A percentile compares a stretch with the other conserved stretches of the same genome.
Conservation (phyloP, 2,888 invertebrate genomes). For the Sinodicranocentrus sp. region DNA sequence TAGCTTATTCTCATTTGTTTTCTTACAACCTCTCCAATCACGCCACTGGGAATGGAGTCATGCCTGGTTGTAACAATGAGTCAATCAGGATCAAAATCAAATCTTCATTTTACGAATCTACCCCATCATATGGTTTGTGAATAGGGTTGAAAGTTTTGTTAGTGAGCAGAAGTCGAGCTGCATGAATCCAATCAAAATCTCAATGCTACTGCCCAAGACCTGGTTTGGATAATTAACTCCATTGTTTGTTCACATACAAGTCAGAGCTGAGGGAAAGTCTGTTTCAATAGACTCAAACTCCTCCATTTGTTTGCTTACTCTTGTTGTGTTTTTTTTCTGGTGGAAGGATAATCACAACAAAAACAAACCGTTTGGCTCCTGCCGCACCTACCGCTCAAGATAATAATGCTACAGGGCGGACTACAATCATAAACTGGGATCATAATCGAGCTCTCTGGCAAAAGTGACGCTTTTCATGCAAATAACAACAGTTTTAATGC, state of each 20-base stretch:
- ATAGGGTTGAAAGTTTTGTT: too few species aligned
- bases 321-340: too few species aligned
- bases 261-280: slow-evolving; percentile 26
- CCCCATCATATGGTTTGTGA: too few species aligned
- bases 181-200: slow-evolving; percentile 60
- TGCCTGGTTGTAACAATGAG: slow-evolving; percentile 48
- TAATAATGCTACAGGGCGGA: slow-evolving; percentile 21
- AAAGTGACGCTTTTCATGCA: slow-evolving; percentile 45
- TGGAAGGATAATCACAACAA: too few species aligned
- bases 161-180: slow-evolving; percentile 23
- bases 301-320: background rate
- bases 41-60: background rate
- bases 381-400: slow-evolving; percentile 41
- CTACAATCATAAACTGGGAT: slow-evolving; percentile 26
- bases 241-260: slow-evolving; percentile 51
- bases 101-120: background rate
- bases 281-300: slow-evolving; percentile 16
- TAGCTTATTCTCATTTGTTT: slow-evolving; percentile 6
- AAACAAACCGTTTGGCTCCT: slow-evolving; percentile 51
- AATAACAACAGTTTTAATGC: slow-evolving; percentile 36
- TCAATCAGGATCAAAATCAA: slow-evolving; percentile 57
- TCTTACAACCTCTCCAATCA: background rate
- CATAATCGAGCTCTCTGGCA: slow-evolving; percentile 44
- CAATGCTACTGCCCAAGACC: slow-evolving; percentile 37
- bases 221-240: slow-evolving; percentile 62